Percentiles rank a stretch among this genome's conserved stretches.
These are phyloP conservation scores for Bombus superbus DNA, from an alignment of 1,140 invertebrate species.

Conservation along the genomic window DNA sequence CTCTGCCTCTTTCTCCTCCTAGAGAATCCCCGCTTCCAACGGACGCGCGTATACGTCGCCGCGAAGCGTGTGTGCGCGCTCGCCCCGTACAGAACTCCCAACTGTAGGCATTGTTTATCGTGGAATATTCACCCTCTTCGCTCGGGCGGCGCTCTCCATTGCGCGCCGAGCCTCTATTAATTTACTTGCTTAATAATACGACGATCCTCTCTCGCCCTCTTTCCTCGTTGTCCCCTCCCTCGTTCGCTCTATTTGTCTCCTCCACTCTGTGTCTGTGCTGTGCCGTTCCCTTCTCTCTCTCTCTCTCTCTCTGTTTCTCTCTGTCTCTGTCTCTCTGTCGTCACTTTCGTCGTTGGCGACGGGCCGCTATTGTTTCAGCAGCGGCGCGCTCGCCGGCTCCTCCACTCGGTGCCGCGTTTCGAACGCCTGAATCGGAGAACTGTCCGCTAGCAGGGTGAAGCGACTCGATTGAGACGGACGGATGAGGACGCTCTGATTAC, in stretches of 20 bases:
- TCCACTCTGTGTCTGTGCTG: not conserved
- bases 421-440: not conserved
- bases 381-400: not conserved
- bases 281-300: not conserved
- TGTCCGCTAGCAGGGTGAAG: conserved; percentile 33
- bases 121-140: conserved; percentile 69
- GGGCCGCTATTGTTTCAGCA: conserved; percentile 55
- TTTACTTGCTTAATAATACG: conserved; percentile 81
- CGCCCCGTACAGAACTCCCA: conserved; percentile 36
- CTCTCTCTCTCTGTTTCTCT: conserved; percentile 17
- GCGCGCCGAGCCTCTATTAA: conserved; percentile 77
- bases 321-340: conserved; percentile 14
- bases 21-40: conserved; percentile 4
- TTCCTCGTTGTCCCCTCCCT: conserved; percentile 36
- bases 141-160: conserved; percentile 45
- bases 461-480: conserved; percentile 47
- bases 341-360: conserved; percentile 56
- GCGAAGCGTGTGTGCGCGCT: conserved; percentile 23
- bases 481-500: conserved; percentile 52
- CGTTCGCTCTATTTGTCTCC: conserved; percentile 30
- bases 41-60: not conserved
- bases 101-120: conserved; percentile 77
- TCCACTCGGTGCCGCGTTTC: not conserved
- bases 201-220: conserved; percentile 60
- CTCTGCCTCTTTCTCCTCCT: not conserved